A percentile compares a stretch with the other conserved stretches of the same genome.
phyloP scores from a whole-genome alignment of 2,797 vertebrate species.

The Ctenopoma kingsleyae region DNA sequence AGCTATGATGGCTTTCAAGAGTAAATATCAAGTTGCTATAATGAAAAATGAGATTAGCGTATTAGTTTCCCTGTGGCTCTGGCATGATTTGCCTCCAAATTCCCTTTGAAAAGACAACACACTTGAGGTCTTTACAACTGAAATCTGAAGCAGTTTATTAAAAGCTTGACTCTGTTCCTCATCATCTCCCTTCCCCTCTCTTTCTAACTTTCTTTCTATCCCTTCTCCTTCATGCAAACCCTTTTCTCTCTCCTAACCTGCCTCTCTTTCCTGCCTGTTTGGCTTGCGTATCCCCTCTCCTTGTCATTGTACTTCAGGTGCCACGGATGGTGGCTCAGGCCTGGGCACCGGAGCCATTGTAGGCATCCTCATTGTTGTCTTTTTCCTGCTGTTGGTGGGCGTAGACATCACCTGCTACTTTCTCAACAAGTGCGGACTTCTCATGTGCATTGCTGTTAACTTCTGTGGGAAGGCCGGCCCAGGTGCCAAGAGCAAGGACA shows the following conservation, averaged over 20 bases:
- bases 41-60: slow-evolving; percentile 6
- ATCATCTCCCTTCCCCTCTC: slow-evolving; percentile 57
- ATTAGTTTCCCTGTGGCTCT: not conserved
- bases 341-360: slow-evolving; percentile 95
- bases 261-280: slow-evolving; percentile 45
- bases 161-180: slow-evolving; percentile 52
- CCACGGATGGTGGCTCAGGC: slow-evolving; percentile 80
- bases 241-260: slow-evolving; percentile 36
- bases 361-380: slow-evolving; percentile 96
- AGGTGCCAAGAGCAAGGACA: slow-evolving; percentile 94
- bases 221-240: slow-evolving; percentile 49
- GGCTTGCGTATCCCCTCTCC: slow-evolving; percentile 44
- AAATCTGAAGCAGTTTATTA: slow-evolving; percentile 38
- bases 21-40: slow-evolving; percentile 9
- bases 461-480: slow-evolving; percentile 95
- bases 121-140: slow-evolving; percentile 31
- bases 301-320: slow-evolving; percentile 77
- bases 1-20: slow-evolving; percentile 17
- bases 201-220: slow-evolving; percentile 59
- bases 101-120: slow-evolving; percentile 16
- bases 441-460: slow-evolving; percentile 98
- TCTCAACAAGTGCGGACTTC: slow-evolving; percentile 97
- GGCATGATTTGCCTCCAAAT: not conserved
- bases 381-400: slow-evolving; percentile 91
- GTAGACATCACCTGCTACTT: slow-evolving; percentile 98